Conservation (phyloP, 2,113 vertebrate genomes). For the Climacteris rufus region DNA sequence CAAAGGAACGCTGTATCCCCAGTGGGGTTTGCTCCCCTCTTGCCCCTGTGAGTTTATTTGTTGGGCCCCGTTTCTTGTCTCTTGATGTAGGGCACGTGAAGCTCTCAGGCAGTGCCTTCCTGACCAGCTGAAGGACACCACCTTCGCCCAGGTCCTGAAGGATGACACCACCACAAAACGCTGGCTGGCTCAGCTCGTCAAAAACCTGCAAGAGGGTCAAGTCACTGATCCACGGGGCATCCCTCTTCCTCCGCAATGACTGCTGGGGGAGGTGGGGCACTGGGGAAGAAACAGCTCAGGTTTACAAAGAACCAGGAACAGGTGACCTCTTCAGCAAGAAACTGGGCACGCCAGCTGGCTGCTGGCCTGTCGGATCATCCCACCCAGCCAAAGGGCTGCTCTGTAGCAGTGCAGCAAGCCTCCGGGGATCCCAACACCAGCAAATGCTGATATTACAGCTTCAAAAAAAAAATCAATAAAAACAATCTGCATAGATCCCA, state of each 20-base stretch:
- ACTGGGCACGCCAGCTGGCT: constrained; percentile 25
- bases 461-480: not conserved
- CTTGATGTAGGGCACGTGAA: constrained; percentile 90
- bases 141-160: constrained; percentile 96
- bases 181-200: constrained; percentile 97
- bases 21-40: constrained; percentile 40
- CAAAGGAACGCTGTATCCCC: not conserved
- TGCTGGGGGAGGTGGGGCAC: constrained; percentile 24
- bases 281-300: constrained; percentile 72
- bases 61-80: constrained; percentile 71
- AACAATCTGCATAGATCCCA: not conserved
- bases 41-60: constrained; percentile 74
- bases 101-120: constrained; percentile 97
- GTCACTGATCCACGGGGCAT: constrained; percentile 95
- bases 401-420: constrained; percentile 59
- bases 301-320: constrained; percentile 72
- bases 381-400: constrained; percentile 58
- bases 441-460: constrained; percentile 62
- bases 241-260: constrained; percentile 90
- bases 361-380: constrained; percentile 19
- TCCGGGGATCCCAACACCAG: constrained; percentile 71
- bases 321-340: constrained; percentile 64
- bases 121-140: constrained; percentile 98
- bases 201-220: constrained; percentile 97
- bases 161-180: constrained; percentile 99